Evolutionary conservation across 2,888 invertebrate genomes (phyloP).

Genomic region (Archips crataeganus): DNA sequence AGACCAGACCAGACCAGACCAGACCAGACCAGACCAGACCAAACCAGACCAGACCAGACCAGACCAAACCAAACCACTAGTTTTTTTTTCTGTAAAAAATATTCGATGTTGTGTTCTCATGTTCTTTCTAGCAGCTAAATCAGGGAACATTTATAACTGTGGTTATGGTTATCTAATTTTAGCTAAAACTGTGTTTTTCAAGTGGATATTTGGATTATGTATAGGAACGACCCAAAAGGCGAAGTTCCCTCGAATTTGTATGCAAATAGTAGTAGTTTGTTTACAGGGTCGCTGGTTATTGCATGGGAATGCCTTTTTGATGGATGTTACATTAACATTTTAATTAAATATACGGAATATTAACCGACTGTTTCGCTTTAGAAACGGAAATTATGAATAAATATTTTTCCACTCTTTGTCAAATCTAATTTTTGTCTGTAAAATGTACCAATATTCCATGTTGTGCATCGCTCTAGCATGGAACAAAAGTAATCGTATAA

Average conservation of each 20-base stretch:
- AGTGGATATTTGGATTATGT: not conserved
- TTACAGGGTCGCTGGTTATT: conserved; percentile 9
- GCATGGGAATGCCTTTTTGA: not conserved
- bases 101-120: not conserved
- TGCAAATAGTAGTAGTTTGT: conserved; percentile 11
- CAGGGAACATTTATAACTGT: not conserved
- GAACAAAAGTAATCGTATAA: too few relatives aligned
- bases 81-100: too few relatives aligned
- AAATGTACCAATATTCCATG: too few relatives aligned
- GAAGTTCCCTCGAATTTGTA: not conserved
- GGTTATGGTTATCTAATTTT: not conserved
- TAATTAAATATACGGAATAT: not conserved
- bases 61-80: too few relatives aligned
- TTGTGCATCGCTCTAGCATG: too few relatives aligned
- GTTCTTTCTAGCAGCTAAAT: not conserved
- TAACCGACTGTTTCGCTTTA: not conserved
- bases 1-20: too few relatives aligned
- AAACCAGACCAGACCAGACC: too few relatives aligned
- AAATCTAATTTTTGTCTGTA: too few relatives aligned
- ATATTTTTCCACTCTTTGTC: too few relatives aligned
- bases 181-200: not conserved
- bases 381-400: too few relatives aligned
- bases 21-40: too few relatives aligned
- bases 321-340: conserved; percentile 11
- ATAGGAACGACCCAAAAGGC: not conserved